A percentile compares a stretch with the other conserved stretches of the same genome.
Evolutionary conservation across 2,888 invertebrate species (phyloP).

Genomic region (Gandaritis pyraliata): DNA sequence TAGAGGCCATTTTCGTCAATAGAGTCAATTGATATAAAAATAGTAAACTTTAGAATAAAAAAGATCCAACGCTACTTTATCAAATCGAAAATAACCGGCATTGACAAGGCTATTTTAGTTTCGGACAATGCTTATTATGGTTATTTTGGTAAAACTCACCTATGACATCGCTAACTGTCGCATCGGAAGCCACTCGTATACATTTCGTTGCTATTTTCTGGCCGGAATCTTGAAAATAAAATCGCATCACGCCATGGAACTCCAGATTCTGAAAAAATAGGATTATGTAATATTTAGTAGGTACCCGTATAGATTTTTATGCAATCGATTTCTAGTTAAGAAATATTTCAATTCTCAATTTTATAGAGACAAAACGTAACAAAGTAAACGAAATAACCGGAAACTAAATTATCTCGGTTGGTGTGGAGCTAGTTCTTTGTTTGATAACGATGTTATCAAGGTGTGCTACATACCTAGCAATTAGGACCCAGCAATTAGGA

Average conservation of each 20-base stretch:
- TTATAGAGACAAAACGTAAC: not conserved
- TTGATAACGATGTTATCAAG: constrained; percentile 38
- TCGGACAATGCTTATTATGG: constrained; percentile 24
- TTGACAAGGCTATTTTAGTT: constrained; percentile 20
- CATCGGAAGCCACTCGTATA: constrained; percentile 98
- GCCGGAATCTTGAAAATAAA: constrained; percentile 99
- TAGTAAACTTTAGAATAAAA: not conserved
- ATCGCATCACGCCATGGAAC: constrained; percentile 99
- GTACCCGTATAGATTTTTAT: too few species aligned
- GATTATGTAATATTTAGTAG: not conserved
- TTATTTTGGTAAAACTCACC: constrained; percentile 71
- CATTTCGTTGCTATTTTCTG: constrained; percentile 99
- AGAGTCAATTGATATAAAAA: too few species aligned
- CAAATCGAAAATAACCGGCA: constrained; percentile 13
- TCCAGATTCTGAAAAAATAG: constrained; percentile 92
- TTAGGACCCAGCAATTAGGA: constrained; percentile 3
- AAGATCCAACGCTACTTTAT: constrained; percentile 3
- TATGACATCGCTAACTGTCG: constrained; percentile 97
- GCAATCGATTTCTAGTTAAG: too few species aligned
- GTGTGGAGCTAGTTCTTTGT: constrained; percentile 38
- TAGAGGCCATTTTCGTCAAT: too few species aligned
- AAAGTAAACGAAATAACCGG: constrained; percentile 39
- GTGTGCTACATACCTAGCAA: not conserved
- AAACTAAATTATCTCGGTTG: constrained; percentile 44
- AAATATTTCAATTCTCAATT: not conserved